Conservation (phyloP, 2,888 invertebrate genomes). For the Limulus polyphemus region DNA sequence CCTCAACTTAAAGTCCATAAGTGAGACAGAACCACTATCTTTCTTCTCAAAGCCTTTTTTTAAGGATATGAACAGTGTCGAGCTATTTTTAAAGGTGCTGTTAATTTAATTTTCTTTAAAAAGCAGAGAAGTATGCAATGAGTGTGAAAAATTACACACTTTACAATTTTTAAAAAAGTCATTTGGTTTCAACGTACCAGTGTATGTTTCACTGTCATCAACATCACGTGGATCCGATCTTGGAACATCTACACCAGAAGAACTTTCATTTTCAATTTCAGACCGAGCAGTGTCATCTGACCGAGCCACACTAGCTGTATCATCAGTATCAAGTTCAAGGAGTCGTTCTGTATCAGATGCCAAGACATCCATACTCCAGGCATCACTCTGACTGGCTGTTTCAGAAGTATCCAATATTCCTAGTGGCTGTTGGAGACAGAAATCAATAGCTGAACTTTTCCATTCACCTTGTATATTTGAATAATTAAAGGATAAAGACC, state of each 20-base stretch:
- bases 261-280: constrained; percentile 15
- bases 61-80: too few species aligned
- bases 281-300: constrained; percentile 30
- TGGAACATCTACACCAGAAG: constrained; percentile 10
- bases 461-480: not conserved
- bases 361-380: constrained; percentile 94
- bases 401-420: constrained; percentile 56
- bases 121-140: too few species aligned
- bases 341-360: constrained; percentile 83
- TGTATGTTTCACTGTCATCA: too few species aligned
- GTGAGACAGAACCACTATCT: too few species aligned
- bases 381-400: constrained; percentile 70
- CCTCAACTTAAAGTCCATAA: too few species aligned
- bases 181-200: too few species aligned
- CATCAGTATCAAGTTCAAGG: constrained; percentile 67
- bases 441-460: not conserved
- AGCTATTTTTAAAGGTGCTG: too few species aligned
- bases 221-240: constrained; percentile 13
- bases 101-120: too few species aligned
- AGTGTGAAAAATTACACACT: too few species aligned
- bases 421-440: not conserved
- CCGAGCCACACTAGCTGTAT: constrained; percentile 49
- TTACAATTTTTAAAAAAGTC: too few species aligned
- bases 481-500: not conserved
- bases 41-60: too few species aligned